phyloP scores from a whole-genome alignment of 2,888 invertebrate species.

The Hirtodrosophila cameraria region DNA sequence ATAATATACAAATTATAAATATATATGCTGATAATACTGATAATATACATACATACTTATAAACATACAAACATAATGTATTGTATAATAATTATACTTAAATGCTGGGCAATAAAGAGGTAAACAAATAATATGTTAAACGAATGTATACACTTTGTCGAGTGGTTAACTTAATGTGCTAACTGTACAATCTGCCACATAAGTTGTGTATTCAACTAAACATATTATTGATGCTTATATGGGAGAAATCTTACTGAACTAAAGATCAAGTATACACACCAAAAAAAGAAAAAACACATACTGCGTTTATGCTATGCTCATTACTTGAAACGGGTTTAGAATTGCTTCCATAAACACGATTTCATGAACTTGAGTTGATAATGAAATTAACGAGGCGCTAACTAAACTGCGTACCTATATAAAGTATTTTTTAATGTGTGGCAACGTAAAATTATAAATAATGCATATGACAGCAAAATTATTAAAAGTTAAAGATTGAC shows the following conservation, averaged over 20 bases:
- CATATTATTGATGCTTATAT: not conserved
- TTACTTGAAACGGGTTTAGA: no score
- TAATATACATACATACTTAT: constrained; percentile 20
- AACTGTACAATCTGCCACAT: not conserved
- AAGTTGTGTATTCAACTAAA: no score
- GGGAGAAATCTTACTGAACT: constrained; percentile 1
- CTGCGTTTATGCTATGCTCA: no score
- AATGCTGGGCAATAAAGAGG: constrained; percentile 76
- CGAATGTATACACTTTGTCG: constrained; percentile 10
- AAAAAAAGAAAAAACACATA: constrained; percentile 1
- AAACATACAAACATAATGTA: constrained; percentile 10
- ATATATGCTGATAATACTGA: constrained; percentile 1
- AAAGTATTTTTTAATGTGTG: no score
- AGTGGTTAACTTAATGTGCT: constrained; percentile 1
- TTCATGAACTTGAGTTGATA: no score
- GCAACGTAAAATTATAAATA: no score
- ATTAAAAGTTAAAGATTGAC: no score
- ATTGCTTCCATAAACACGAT: no score
- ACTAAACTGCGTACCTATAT: no score
- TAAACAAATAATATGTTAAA: constrained; percentile 58
- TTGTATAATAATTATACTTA: constrained; percentile 55
- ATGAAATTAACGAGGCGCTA: no score
- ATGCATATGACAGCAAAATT: no score
- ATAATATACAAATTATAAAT: constrained; percentile 14
- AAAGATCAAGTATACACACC: constrained; percentile 16